phyloP scores from a whole-genome alignment of 2,797 vertebrate species.

The Ctenopoma multispine region DNA sequence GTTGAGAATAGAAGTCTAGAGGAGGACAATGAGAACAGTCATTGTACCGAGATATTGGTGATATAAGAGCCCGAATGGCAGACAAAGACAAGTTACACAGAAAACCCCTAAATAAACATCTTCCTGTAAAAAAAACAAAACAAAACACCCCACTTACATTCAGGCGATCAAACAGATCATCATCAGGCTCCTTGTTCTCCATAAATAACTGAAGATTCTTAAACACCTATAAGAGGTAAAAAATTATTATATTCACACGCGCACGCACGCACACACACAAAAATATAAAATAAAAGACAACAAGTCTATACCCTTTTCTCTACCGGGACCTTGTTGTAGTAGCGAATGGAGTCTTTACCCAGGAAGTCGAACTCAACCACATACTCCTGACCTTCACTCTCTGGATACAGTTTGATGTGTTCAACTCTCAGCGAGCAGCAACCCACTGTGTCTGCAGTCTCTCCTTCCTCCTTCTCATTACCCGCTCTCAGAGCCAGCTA shows the following conservation, averaged over 20 bases:
- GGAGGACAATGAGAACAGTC: not conserved
- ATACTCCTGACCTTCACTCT: slow-evolving; percentile 94
- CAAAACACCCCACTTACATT: slow-evolving; percentile 87
- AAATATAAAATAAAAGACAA: not conserved
- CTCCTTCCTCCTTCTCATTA: slow-evolving; percentile 98
- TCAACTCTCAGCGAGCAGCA: slow-evolving; percentile 97
- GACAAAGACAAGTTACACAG: not conserved
- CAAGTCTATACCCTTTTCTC: slow-evolving; percentile 92
- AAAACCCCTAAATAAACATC: not conserved
- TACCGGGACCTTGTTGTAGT: slow-evolving; percentile 98
- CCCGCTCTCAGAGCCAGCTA: slow-evolving; percentile 98
- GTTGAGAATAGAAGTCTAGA: slow-evolving; percentile 95
- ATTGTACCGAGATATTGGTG: not conserved
- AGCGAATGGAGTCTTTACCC: slow-evolving; percentile 98
- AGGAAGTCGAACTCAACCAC: slow-evolving; percentile 98
- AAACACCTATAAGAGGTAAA: slow-evolving; percentile 87
- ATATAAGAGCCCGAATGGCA: no score
- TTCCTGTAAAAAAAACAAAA: no score
- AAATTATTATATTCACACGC: no score
- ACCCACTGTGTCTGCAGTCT: slow-evolving; percentile 97
- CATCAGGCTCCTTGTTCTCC: slow-evolving; percentile 98
- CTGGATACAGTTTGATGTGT: slow-evolving; percentile 93
- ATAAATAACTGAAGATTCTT: slow-evolving; percentile 99
- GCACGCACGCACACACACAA: no score
- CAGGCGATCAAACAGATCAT: slow-evolving; percentile 97